phyloP scores from a whole-genome alignment of 2,888 invertebrate genomes.

The Agonopterix alstromeriana region DNA sequence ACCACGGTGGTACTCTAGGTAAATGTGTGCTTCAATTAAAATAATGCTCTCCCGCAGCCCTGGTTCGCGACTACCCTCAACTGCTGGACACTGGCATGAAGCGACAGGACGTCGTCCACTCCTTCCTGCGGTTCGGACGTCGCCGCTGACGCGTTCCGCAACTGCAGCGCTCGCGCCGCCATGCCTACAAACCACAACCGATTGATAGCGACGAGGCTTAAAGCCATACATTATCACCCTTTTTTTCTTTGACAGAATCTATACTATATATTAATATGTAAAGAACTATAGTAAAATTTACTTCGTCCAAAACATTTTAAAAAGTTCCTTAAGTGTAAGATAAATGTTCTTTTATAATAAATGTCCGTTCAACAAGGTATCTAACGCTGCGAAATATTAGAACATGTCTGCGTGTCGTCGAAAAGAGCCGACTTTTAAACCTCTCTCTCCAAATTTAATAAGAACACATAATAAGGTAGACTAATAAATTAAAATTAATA shows the following conservation, averaged over 20 bases:
- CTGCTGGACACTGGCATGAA: constrained; percentile 83
- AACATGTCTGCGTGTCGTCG: constrained; percentile 15
- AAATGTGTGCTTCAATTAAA: no score
- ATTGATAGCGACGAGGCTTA: constrained; percentile 20
- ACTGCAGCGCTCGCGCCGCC: constrained; percentile 21
- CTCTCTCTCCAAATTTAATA: constrained; percentile 56
- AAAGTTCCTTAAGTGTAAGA: background rate
- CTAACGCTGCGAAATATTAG: constrained; percentile 27
- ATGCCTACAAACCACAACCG: constrained; percentile 17
- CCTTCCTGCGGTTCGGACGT: constrained; percentile 92
- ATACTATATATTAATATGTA: background rate
- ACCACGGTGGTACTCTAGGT: no score
- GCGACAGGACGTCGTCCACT: constrained; percentile 93
- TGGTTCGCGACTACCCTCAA: constrained; percentile 70
- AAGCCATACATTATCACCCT: background rate
- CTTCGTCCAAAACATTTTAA: constrained; percentile 61
- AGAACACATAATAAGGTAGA: background rate
- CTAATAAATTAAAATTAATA: constrained; percentile 32
- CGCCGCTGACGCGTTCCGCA: constrained; percentile 77
- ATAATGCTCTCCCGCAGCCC: constrained; percentile 29
- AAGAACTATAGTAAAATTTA: constrained; percentile 13
- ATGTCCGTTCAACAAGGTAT: constrained; percentile 25
- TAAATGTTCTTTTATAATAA: background rate
- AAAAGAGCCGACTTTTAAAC: constrained; percentile 30
- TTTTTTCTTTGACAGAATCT: constrained; percentile 6